Percentiles rank a stretch among this genome's conserved stretches.
Evolutionary conservation across 2,113 vertebrate genomes (phyloP).

Genomic region (Ptilonorhynchus violaceus): DNA sequence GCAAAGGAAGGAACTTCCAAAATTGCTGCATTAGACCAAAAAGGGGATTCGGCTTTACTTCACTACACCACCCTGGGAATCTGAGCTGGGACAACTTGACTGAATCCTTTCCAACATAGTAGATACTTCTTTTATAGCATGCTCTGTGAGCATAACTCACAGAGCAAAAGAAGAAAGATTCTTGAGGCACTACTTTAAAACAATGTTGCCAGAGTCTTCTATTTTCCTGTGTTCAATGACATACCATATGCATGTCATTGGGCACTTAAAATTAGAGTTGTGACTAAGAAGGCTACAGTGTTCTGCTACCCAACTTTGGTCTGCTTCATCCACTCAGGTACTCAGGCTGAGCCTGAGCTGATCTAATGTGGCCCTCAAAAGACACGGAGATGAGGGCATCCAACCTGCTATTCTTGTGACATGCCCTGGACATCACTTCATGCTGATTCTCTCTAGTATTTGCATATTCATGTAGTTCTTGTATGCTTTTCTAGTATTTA

Average conservation of each 20-base stretch:
- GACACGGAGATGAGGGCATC: neutral
- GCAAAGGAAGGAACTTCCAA: neutral
- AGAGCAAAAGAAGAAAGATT: neutral
- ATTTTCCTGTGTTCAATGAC: neutral
- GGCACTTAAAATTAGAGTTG: neutral
- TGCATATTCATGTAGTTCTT: neutral
- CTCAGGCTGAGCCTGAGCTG: neutral
- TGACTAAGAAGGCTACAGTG: neutral
- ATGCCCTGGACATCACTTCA: neutral
- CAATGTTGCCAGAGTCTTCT: neutral
- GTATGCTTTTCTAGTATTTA: neutral
- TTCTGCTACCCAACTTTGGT: neutral
- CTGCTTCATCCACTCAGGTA: neutral
- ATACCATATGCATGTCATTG: neutral
- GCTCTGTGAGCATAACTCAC: too few species aligned
- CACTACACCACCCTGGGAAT: neutral
- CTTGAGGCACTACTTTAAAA: neutral
- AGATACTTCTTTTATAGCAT: neutral
- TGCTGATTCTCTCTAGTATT: neutral
- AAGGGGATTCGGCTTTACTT: neutral
- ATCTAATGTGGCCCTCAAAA: neutral
- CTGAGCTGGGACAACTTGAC: neutral
- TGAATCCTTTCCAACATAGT: neutral
- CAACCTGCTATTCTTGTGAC: neutral
- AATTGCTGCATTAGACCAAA: neutral